These are phyloP conservation scores for Ceratoteleas bidentatus DNA, from an alignment of 1,140 invertebrate genomes.

Conservation along the genomic window DNA sequence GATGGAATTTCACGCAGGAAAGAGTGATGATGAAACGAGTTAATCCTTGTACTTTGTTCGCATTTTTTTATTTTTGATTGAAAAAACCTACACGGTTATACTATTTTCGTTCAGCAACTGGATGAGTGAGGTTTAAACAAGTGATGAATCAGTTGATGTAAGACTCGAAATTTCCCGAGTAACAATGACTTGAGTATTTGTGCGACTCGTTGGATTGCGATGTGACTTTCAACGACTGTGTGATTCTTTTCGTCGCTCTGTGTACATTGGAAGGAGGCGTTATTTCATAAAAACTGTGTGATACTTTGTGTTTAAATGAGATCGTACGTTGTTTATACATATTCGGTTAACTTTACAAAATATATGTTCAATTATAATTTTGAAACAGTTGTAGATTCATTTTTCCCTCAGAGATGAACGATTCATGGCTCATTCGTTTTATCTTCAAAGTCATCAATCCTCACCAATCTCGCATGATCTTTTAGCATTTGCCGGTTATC, in stretches of 20 bases:
- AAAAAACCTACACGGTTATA: too few species aligned
- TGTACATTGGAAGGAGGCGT: constrained; percentile 54
- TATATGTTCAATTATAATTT: constrained; percentile 80
- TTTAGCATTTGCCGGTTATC: neutral
- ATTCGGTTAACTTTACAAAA: constrained; percentile 81
- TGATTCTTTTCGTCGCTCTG: constrained; percentile 27
- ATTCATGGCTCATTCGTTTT: neutral
- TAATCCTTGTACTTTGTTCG: neutral
- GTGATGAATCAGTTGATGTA: too few species aligned
- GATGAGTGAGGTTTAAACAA: neutral
- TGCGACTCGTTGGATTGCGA: neutral
- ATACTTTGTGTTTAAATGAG: constrained; percentile 79
- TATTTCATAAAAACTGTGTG: constrained; percentile 74
- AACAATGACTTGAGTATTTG: neutral
- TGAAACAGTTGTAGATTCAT: constrained; percentile 41
- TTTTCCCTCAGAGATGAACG: neutral
- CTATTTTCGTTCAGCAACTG: neutral
- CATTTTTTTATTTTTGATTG: neutral
- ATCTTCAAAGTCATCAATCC: constrained; percentile 4
- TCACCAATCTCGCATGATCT: constrained; percentile 1
- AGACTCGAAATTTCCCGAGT: too few species aligned
- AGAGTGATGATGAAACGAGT: constrained; percentile 47
- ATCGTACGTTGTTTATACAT: constrained; percentile 78
- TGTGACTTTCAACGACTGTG: neutral
- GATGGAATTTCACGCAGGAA: constrained; percentile 11